A percentile compares a stretch with the other conserved stretches of the same genome.
Conservation (phyloP, 2,888 invertebrate genomes). For the Eilema depressum region DNA sequence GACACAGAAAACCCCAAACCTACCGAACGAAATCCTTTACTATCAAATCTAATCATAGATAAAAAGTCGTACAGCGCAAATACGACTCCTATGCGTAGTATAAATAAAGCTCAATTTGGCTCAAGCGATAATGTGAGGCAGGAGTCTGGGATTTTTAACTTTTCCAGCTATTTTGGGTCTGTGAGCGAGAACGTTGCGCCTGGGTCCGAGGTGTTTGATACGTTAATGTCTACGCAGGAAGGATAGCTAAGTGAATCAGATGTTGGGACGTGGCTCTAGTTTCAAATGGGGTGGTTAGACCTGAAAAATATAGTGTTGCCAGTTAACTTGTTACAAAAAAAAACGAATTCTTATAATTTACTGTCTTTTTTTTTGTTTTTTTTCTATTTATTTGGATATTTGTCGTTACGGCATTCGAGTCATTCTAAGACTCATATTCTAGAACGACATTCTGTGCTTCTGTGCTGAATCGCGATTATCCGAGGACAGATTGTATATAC, state of each 20-base stretch:
- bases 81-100: slow-evolving; percentile 75
- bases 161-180: slow-evolving; percentile 89
- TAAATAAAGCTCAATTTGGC: slow-evolving; percentile 75
- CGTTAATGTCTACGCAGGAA: slow-evolving; percentile 74
- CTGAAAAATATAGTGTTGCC: slow-evolving; percentile 21
- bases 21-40: slow-evolving; percentile 54
- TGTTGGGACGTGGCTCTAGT: slow-evolving; percentile 75
- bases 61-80: slow-evolving; percentile 78
- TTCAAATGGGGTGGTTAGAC: slow-evolving; percentile 35
- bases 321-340: background rate
- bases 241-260: slow-evolving; percentile 75
- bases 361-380: background rate
- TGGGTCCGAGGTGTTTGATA: slow-evolving; percentile 89
- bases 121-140: slow-evolving; percentile 78
- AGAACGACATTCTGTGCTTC: too few relatives aligned
- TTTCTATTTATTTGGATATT: background rate
- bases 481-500: too few relatives aligned
- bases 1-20: slow-evolving; percentile 62
- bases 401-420: background rate
- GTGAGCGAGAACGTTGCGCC: slow-evolving; percentile 76
- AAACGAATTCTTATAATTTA: background rate
- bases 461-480: too few relatives aligned
- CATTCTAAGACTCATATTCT: too few relatives aligned
- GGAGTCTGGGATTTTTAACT: slow-evolving; percentile 86
- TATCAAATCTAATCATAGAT: slow-evolving; percentile 49